Evolutionary conservation across 2,113 vertebrate species (phyloP), one percentile per base, ranked within the genome.

Genomic region (Periophthalmus modestus): DNA sequence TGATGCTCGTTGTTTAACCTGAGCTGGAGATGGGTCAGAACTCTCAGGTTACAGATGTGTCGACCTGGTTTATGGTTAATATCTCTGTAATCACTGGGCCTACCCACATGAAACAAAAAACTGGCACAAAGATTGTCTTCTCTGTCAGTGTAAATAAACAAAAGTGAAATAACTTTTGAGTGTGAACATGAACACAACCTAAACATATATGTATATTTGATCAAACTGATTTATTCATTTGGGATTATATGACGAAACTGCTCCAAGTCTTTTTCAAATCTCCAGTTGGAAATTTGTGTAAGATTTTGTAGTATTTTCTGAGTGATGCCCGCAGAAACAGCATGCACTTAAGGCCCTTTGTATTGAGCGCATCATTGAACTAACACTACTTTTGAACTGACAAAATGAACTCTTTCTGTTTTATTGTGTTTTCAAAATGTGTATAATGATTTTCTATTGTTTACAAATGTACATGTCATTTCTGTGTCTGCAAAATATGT

Each of bases 391-490:
- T 66, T 18, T 63, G 16, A 36, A 65, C 62, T 39, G 33, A 65
- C 62, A n/a, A 11, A 19, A 39, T 65, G 62, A 65, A 65, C 34
- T 18, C 14, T 33, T 33, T 28, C 28, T 61, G 5, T 34, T 14
- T 33, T 33, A 4, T 39, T 18, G 13, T 39, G 9, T 18, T 36
- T 16, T 34, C 23, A 15, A 67, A 39, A 58, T n/a, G 66, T 6
- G 66, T 11, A 69, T 43, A 43, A 43, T 23, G 33, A 81, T 80
- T 81, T 33, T 19, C 73, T 75, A 68, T 87, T 77, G 87, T 90
- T 88, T 86, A 86, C 78, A 79, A 3, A 24, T 39, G 47, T 76
- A 55, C 19, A n/a, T 24, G 61, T 71, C 74, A 75, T 19, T 67
- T 50, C 18, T 72, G n/a, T 73, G 18, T 79, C 61, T 62, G 62